These are phyloP conservation scores for Cardinalis cardinalis DNA, from an alignment of 2,113 vertebrate genomes.

Conservation along the genomic window DNA sequence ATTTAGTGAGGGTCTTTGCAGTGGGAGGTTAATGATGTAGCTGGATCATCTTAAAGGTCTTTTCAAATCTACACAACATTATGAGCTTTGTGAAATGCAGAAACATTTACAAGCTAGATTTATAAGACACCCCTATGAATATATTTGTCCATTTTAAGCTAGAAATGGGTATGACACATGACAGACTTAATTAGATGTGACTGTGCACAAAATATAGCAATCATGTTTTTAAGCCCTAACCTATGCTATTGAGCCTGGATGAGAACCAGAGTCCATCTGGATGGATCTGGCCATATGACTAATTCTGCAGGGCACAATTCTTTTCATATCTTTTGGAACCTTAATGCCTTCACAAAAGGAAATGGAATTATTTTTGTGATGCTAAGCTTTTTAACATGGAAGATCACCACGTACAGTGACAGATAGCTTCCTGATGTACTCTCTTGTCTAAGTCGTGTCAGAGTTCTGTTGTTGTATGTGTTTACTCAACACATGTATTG, in stretches of 20 bases:
- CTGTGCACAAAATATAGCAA: background rate
- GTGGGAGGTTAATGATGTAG: background rate
- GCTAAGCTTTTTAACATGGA: background rate
- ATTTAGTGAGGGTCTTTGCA: background rate
- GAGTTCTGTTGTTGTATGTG: background rate
- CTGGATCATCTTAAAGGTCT: background rate
- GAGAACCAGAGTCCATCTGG: background rate
- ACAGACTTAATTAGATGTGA: background rate
- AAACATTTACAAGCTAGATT: background rate
- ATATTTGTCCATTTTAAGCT: background rate
- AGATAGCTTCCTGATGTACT: background rate
- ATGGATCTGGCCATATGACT: background rate
- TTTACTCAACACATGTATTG: background rate
- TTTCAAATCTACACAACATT: background rate
- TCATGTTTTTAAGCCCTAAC: background rate
- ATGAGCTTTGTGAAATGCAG: background rate
- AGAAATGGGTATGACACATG: background rate
- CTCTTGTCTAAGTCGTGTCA: background rate
- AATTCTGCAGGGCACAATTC: background rate
- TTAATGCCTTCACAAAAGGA: background rate
- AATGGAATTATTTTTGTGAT: background rate
- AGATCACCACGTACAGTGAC: background rate
- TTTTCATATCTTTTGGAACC: background rate
- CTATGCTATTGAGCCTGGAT: background rate
- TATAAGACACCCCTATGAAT: background rate